These are phyloP conservation scores for Lepidonotus clava DNA, from an alignment of 2,888 invertebrate genomes.

Conservation along the genomic window DNA sequence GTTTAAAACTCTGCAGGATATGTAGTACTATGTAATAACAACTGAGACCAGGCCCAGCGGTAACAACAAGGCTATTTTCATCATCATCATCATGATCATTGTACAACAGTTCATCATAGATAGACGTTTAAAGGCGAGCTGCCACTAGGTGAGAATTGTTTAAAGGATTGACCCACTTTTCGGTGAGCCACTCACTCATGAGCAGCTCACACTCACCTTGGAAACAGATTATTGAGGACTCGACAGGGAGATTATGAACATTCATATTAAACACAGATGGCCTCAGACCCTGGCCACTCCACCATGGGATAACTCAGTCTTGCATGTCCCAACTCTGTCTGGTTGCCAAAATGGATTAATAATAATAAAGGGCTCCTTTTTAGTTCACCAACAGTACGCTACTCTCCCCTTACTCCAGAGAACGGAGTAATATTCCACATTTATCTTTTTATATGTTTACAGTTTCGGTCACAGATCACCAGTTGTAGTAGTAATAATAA, in stretches of 20 bases:
- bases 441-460: conserved; percentile 29
- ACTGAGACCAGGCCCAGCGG: conserved; percentile 33
- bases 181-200: neutral
- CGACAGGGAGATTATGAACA: conserved; percentile 28
- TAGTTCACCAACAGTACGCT: neutral
- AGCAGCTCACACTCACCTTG: conserved; percentile 22
- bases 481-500: conserved; percentile 33
- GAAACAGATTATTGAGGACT: conserved; percentile 9
- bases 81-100: neutral
- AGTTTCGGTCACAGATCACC: conserved; percentile 47
- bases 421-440: conserved; percentile 22
- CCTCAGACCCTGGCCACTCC: neutral
- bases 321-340: conserved; percentile 50
- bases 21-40: conserved; percentile 39
- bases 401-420: neutral
- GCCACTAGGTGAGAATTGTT: neutral
- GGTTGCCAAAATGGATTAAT: conserved; percentile 2
- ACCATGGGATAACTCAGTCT: conserved; percentile 39
- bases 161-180: neutral
- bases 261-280: conserved; percentile 18
- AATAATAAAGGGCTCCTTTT: conserved; percentile 38
- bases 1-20: conserved; percentile 50
- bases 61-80: conserved; percentile 41
- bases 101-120: conserved; percentile 3
- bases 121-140: conserved; percentile 21